Conservation (phyloP, 1,140 invertebrate genomes). For the Andrena cerasifolii region DNA sequence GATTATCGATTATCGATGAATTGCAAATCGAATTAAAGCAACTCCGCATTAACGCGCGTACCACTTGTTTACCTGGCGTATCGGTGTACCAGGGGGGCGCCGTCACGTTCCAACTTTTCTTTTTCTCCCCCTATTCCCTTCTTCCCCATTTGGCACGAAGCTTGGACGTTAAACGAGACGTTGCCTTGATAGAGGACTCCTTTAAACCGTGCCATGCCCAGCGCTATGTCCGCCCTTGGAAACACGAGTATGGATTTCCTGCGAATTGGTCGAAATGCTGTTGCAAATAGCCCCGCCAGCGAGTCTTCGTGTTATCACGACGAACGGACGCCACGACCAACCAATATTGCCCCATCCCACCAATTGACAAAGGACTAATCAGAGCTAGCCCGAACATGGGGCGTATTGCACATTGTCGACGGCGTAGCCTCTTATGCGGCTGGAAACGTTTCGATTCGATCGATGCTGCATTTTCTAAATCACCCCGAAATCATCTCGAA, state of each 20-base stretch:
- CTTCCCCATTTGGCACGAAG: too few species aligned
- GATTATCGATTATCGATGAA: conserved; percentile 6
- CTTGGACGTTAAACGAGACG: too few species aligned
- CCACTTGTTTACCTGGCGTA: background rate
- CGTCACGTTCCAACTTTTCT: background rate
- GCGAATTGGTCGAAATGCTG: background rate
- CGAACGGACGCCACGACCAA: background rate
- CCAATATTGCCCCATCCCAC: conserved; percentile 23
- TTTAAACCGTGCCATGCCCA: too few species aligned
- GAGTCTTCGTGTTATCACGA: conserved; percentile 34
- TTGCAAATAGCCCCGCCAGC: conserved; percentile 2
- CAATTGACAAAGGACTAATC: conserved; percentile 64
- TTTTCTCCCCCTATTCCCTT: background rate
- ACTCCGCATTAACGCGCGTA: background rate
- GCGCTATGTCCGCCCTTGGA: too few species aligned
- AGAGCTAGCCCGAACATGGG: conserved; percentile 45
- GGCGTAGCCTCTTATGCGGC: background rate
- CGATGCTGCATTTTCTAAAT: background rate
- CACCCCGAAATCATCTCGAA: too few species aligned
- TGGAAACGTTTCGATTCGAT: background rate
- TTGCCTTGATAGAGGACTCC: too few species aligned
- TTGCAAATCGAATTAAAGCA: conserved; percentile 23
- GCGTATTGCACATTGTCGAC: conserved; percentile 49
- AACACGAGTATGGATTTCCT: background rate
- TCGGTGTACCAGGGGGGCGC: background rate